These are phyloP conservation scores for Elegia similella DNA, from an alignment of 2,888 invertebrate species.

Conservation along the genomic window DNA sequence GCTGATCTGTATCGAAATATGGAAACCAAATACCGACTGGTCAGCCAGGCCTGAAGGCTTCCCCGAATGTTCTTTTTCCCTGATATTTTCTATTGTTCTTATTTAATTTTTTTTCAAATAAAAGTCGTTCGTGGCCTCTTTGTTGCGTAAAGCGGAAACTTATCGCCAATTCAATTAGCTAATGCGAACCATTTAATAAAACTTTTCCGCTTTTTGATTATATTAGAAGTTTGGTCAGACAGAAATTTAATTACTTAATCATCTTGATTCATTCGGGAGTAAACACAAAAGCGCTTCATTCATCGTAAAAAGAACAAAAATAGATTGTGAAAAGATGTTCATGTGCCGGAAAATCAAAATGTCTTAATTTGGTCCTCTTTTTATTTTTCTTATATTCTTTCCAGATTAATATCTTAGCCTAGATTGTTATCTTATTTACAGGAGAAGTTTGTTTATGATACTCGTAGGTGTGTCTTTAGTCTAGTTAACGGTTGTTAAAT, in stretches of 20 bases:
- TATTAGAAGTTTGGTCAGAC: neutral
- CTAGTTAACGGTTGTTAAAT: neutral
- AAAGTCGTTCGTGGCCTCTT: neutral
- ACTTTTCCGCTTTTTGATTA: conserved; percentile 4
- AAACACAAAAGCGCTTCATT: neutral
- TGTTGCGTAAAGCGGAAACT: neutral
- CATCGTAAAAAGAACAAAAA: neutral
- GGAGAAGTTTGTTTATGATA: neutral
- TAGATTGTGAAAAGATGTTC: neutral
- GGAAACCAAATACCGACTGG: neutral
- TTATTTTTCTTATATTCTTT: neutral
- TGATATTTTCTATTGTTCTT: neutral
- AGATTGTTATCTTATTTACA: too few species aligned
- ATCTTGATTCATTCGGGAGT: neutral
- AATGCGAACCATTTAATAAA: conserved; percentile 4
- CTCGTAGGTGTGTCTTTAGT: neutral
- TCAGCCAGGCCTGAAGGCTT: neutral
- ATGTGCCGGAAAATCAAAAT: neutral
- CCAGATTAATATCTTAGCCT: too few species aligned
- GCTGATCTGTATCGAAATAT: neutral
- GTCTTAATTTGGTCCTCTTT: neutral
- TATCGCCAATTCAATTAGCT: conserved; percentile 7
- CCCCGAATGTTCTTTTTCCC: neutral
- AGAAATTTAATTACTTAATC: neutral
- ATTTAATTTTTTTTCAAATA: neutral